These are phyloP conservation scores for Nowickia ferox DNA, from an alignment of 2,888 invertebrate species.

Conservation along the genomic window DNA sequence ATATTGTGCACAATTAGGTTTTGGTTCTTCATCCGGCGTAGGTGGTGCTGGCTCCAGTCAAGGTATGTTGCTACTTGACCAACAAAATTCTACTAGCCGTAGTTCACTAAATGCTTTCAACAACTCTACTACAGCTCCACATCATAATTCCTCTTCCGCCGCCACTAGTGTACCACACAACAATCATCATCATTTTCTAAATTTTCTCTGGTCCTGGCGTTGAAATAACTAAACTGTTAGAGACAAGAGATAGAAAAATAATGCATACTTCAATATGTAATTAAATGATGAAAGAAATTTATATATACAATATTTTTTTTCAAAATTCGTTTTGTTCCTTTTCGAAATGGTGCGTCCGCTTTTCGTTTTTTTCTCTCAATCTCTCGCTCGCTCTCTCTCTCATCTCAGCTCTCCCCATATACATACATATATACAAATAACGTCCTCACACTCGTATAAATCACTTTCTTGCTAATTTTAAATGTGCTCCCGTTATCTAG, in stretches of 20 bases:
- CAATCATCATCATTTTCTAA: conserved; percentile 81
- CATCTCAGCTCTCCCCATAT: conserved; percentile 48
- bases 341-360: conserved; percentile 77
- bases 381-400: no score
- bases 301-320: not conserved
- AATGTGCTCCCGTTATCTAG: conserved; percentile 50
- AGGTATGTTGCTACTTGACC: conserved; percentile 82
- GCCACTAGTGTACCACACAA: conserved; percentile 78
- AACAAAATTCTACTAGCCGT: conserved; percentile 80
- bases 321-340: conserved; percentile 35
- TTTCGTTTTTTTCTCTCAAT: conserved; percentile 74
- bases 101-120: conserved; percentile 77
- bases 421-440: conserved; percentile 28
- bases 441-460: conserved; percentile 17
- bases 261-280: conserved; percentile 16
- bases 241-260: conserved; percentile 45
- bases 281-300: conserved; percentile 6
- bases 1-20: conserved; percentile 79
- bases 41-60: conserved; percentile 77
- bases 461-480: conserved; percentile 40
- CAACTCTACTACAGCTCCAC: conserved; percentile 72
- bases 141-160: conserved; percentile 74
- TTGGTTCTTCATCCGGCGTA: conserved; percentile 61
- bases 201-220: conserved; percentile 82
- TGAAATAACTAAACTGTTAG: conserved; percentile 63